phyloP scores from a whole-genome alignment of 1,140 invertebrate genomes.

The Solenopsis invicta region DNA sequence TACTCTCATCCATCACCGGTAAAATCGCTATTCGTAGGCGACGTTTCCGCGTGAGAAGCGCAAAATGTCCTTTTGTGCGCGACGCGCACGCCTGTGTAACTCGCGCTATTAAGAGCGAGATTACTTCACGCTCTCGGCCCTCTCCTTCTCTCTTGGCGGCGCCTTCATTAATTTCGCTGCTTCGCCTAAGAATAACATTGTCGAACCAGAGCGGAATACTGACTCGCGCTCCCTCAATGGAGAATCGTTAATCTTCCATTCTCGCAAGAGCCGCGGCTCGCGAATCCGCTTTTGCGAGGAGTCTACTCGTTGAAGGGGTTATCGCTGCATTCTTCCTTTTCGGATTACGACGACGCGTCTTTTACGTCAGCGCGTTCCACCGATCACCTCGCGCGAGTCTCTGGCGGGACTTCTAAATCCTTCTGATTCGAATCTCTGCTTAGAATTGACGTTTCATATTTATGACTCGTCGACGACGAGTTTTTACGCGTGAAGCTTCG shows the following conservation, averaged over 20 bases:
- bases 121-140: conserved; percentile 14
- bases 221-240: conserved; percentile 43
- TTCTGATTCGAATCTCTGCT: background rate
- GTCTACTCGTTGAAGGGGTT: conserved; percentile 33
- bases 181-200: conserved; percentile 66
- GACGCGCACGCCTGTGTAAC: conserved; percentile 23
- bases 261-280: conserved; percentile 31
- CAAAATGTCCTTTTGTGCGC: conserved; percentile 51
- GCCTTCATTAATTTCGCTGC: conserved; percentile 67
- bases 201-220: conserved; percentile 52
- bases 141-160: background rate
- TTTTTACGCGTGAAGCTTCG: background rate
- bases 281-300: conserved; percentile 18
- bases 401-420: background rate
- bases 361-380: conserved; percentile 19
- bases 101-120: conserved; percentile 3
- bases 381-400: background rate
- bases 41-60: conserved; percentile 62
- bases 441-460: conserved; percentile 8
- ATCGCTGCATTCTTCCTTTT: conserved; percentile 31
- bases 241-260: conserved; percentile 51
- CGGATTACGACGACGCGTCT: background rate
- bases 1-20: conserved; percentile 51
- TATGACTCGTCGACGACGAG: background rate
- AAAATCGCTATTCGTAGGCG: conserved; percentile 46